A percentile compares a stretch with the other conserved stretches of the same genome.
Evolutionary conservation across 2,113 vertebrate genomes (phyloP).

Genomic region (Sialia sialis): DNA sequence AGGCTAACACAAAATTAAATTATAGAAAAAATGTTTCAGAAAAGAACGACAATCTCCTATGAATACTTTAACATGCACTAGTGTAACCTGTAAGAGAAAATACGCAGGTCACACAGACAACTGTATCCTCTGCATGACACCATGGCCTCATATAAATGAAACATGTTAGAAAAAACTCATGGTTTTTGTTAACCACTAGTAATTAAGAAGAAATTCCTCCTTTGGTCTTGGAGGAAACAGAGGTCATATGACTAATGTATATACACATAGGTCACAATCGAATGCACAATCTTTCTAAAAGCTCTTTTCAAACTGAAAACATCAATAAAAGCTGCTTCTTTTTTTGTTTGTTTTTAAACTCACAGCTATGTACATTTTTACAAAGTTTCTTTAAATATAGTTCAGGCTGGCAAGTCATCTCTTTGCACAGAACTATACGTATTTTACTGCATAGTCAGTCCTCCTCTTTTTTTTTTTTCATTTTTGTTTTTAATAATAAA

Average conservation of each 20-base stretch:
- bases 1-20: conserved; percentile 57
- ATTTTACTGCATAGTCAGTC: conserved; percentile 74
- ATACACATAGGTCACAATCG: conserved; percentile 82
- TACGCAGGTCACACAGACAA: conserved; percentile 65
- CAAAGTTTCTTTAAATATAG: conserved; percentile 89
- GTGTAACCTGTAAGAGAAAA: conserved; percentile 67
- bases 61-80: conserved; percentile 75
- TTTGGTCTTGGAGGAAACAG: conserved; percentile 65
- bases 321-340: conserved; percentile 77
- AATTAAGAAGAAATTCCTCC: conserved; percentile 67
- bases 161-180: conserved; percentile 58
- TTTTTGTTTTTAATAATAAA: conserved; percentile 72
- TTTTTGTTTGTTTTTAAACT: conserved; percentile 70
- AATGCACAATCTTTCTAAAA: conserved; percentile 82
- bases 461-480: conserved; percentile 55
- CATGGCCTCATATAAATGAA: conserved; percentile 62
- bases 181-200: conserved; percentile 60
- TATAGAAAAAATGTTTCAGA: conserved; percentile 19
- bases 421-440: conserved; percentile 71
- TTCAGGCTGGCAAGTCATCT: conserved; percentile 83
- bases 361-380: conserved; percentile 83
- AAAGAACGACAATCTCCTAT: conserved; percentile 58
- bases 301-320: conserved; percentile 82
- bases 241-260: conserved; percentile 77
- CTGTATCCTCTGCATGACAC: conserved; percentile 45